Evolutionary conservation across 2,888 invertebrate species (phyloP).

Genomic region (Margaritifera margaritifera): DNA sequence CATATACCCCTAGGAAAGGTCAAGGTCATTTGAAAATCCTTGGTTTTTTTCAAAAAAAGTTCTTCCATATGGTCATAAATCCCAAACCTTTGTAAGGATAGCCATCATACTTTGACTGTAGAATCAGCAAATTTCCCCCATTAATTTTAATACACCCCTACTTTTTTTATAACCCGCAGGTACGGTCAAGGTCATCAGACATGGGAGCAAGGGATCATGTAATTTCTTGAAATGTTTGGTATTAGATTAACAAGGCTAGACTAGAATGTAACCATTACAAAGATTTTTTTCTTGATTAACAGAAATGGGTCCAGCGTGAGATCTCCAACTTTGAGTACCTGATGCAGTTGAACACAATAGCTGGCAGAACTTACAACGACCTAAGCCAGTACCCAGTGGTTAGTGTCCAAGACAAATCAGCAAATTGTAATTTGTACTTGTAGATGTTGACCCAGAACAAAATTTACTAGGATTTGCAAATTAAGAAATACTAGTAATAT

Average conservation of each 20-base stretch:
- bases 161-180: background rate
- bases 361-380: conserved; percentile 75
- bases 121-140: too few relatives aligned
- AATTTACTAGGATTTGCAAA: too few relatives aligned
- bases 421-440: background rate
- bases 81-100: too few relatives aligned
- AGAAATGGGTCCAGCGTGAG: conserved; percentile 77
- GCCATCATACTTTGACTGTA: too few relatives aligned
- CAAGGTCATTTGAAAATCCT: too few relatives aligned
- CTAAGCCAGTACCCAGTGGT: conserved; percentile 76
- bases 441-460: too few relatives aligned
- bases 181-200: background rate
- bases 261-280: background rate
- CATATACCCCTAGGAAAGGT: too few relatives aligned
- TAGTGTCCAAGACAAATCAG: conserved; percentile 38
- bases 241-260: background rate
- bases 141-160: too few relatives aligned
- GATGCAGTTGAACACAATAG: conserved; percentile 75
- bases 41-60: too few relatives aligned
- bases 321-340: conserved; percentile 75
- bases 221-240: background rate
- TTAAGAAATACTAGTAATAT: too few relatives aligned
- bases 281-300: conserved; percentile 21
- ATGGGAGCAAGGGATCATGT: background rate
- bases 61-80: too few relatives aligned